phyloP scores from a whole-genome alignment of 1,140 invertebrate genomes.

The Cydia pomonella region DNA sequence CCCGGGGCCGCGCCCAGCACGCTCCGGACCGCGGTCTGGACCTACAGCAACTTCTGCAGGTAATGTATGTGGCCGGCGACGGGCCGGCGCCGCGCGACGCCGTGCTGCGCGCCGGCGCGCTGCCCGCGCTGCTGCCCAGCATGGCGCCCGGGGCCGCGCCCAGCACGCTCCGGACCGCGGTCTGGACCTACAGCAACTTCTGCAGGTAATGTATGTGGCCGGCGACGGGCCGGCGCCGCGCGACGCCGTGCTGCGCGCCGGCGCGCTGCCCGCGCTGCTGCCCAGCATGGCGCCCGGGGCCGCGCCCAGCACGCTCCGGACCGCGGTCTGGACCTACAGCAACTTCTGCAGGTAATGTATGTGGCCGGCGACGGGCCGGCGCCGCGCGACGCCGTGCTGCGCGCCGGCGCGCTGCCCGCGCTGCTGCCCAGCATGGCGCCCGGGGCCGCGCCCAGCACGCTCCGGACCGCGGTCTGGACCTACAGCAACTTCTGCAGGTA shows the following conservation, averaged over 20 bases:
- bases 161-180: conserved; percentile 83
- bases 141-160: conserved; percentile 79
- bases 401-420: conserved; percentile 83
- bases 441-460: conserved; percentile 63
- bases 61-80: conserved; percentile 98
- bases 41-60: too few species aligned
- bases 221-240: too few species aligned
- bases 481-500: conserved; percentile 93
- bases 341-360: conserved; percentile 92
- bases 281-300: conserved; percentile 82
- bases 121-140: conserved; percentile 85
- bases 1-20: too few species aligned
- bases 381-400: too few species aligned
- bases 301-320: conserved; percentile 71
- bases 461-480: conserved; percentile 91
- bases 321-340: conserved; percentile 95
- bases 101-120: conserved; percentile 84
- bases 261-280: conserved; percentile 85
- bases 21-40: too few species aligned
- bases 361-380: too few species aligned
- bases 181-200: conserved; percentile 96
- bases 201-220: too few species aligned
- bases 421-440: conserved; percentile 85
- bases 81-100: conserved; percentile 88
- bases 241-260: too few species aligned